These are phyloP conservation scores for Morpho deidamia DNA, from an alignment of 2,888 invertebrate species.

Conservation along the genomic window DNA sequence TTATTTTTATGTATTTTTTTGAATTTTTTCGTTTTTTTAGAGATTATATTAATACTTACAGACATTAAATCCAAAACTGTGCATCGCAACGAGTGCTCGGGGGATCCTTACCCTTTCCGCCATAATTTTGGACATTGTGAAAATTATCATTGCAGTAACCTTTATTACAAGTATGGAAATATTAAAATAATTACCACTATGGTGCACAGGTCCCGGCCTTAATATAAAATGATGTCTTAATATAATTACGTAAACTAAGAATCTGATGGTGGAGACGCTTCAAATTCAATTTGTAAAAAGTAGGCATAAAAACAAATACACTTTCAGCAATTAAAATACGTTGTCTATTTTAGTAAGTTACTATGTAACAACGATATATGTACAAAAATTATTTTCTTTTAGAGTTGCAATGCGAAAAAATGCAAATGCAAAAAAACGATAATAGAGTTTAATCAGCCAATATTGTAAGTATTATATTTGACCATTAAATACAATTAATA, in stretches of 20 bases:
- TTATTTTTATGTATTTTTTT: not conserved
- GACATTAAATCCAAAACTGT: conserved; percentile 31
- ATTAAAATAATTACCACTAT: not conserved
- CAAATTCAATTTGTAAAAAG: no score
- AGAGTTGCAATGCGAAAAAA: no score
- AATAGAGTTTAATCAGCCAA: no score
- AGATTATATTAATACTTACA: not conserved
- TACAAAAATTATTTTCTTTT: no score
- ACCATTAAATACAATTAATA: no score
- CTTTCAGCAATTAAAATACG: no score
- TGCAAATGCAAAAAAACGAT: no score
- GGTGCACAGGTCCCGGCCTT: conserved; percentile 15
- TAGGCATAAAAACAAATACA: no score
- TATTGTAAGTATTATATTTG: no score
- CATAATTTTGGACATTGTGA: conserved; percentile 72
- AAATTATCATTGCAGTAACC: conserved; percentile 59
- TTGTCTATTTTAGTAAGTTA: no score
- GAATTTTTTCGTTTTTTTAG: not conserved
- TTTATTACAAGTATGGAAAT: conserved; percentile 24
- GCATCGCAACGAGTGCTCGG: conserved; percentile 68
- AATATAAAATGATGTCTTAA: not conserved
- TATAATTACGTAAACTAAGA: not conserved
- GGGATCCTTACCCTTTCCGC: conserved; percentile 69
- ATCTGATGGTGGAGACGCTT: no score
- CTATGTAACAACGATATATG: no score